Evolutionary conservation across 2,113 vertebrate genomes (phyloP).

Genomic region (Tauraco erythrolophus): DNA sequence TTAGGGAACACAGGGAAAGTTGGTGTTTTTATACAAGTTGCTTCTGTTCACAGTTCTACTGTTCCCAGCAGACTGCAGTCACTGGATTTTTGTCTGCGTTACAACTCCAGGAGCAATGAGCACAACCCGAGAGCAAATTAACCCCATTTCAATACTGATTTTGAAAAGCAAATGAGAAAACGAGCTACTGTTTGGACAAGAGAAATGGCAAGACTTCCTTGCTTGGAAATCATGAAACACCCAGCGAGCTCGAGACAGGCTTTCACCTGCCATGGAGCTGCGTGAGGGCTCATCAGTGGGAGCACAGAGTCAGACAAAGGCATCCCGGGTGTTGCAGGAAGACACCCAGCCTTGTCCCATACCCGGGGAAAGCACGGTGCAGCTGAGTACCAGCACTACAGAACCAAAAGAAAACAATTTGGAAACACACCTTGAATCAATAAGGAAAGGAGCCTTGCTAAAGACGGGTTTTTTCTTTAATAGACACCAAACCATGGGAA

Average conservation of each 20-base stretch:
- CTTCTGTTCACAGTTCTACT: neutral
- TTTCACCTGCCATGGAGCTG: neutral
- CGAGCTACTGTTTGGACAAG: neutral
- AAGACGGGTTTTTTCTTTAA: neutral
- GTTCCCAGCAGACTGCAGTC: neutral
- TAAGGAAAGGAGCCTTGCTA: neutral
- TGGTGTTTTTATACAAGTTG: neutral
- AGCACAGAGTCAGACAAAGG: neutral
- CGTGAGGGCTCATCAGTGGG: accelerated
- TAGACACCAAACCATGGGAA: neutral
- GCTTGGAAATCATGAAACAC: neutral
- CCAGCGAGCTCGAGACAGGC: accelerated
- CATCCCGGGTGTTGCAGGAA: neutral
- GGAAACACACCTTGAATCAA: neutral
- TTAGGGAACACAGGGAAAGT: neutral
- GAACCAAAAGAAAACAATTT: neutral
- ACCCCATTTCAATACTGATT: neutral
- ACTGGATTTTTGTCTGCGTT: neutral
- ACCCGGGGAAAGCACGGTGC: neutral
- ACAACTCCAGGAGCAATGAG: neutral
- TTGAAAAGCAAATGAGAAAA: neutral
- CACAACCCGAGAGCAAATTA: neutral
- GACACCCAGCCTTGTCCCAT: neutral
- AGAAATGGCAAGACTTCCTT: neutral
- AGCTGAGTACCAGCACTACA: accelerated